A percentile compares a stretch with the other conserved stretches of the same genome.
Conservation (phyloP, 1,140 invertebrate genomes). For the Pseudomyrmex flavicornis region DNA sequence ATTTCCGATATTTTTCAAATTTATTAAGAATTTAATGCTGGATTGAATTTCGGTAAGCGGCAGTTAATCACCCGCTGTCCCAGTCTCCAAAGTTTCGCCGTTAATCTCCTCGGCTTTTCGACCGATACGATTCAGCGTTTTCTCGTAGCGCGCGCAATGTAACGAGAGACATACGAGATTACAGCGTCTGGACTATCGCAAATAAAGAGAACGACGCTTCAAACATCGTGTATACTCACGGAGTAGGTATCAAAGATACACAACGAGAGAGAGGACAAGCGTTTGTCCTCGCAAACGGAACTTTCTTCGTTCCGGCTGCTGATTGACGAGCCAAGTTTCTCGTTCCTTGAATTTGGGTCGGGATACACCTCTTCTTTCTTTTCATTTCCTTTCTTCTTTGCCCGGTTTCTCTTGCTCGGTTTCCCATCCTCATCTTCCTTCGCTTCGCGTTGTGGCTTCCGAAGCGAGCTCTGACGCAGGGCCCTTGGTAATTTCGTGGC, state of each 20-base stretch:
- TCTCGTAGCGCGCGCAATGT: constrained; percentile 1
- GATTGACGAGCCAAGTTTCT: constrained; percentile 83
- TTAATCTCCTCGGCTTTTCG: constrained; percentile 30
- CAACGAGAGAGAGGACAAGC: constrained; percentile 74
- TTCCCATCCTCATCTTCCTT: constrained; percentile 36
- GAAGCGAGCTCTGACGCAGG: constrained; percentile 53
- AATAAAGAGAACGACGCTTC: constrained; percentile 62
- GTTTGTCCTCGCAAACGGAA: constrained; percentile 78
- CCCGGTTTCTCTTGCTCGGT: constrained; percentile 1
- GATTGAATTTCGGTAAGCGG: constrained; percentile 47
- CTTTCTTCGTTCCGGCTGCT: constrained; percentile 81
- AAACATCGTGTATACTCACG: constrained; percentile 16
- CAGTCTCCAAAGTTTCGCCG: constrained; percentile 56
- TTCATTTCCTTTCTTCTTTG: constrained; percentile 22
- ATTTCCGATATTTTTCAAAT: constrained; percentile 31
- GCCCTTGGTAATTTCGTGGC: constrained; percentile 68
- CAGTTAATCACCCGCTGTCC: constrained; percentile 36
- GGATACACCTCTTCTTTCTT: constrained; percentile 71
- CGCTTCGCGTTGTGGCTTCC: constrained; percentile 70
- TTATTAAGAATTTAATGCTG: constrained; percentile 49
- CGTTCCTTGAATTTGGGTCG: constrained; percentile 82
- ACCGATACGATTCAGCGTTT: constrained; percentile 42
- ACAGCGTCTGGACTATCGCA: constrained; percentile 27
- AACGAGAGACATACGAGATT: constrained; percentile 45
- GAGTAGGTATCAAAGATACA: constrained; percentile 77